A percentile compares a stretch with the other conserved stretches of the same genome.
Evolutionary conservation across 2,113 vertebrate genomes (phyloP).

Genomic region (Ramphastos sulfuratus): DNA sequence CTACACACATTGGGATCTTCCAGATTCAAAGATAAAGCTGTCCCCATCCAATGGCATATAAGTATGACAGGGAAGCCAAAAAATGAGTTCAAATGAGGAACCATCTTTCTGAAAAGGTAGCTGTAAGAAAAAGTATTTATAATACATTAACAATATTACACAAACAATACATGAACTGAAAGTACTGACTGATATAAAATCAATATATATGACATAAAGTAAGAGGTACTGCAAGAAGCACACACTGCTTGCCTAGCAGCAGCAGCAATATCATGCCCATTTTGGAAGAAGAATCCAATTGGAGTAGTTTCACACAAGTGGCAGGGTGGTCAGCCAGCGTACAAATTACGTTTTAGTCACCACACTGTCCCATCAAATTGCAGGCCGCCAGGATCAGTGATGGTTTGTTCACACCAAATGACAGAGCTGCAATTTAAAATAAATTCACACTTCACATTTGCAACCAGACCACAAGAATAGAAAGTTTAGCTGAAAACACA

Average conservation of each 20-base stretch:
- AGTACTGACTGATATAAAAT: background rate
- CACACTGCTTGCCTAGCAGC: background rate
- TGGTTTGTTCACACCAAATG: background rate
- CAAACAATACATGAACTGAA: background rate
- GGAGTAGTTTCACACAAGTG: background rate
- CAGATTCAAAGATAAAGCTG: conserved; percentile 84
- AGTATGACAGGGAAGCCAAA: conserved; percentile 72
- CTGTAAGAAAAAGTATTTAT: conserved; percentile 40
- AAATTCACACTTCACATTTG: background rate
- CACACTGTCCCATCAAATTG: background rate
- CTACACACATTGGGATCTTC: conserved; percentile 99
- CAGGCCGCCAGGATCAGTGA: background rate
- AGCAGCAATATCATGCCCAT: background rate
- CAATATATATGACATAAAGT: background rate
- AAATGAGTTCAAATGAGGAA: conserved; percentile 54
- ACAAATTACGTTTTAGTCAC: background rate
- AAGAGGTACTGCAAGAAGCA: background rate
- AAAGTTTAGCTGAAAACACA: background rate
- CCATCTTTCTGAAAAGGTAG: conserved; percentile 79
- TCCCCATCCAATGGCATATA: conserved; percentile 75
- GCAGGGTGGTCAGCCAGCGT: rapidly evolving
- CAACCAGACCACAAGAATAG: background rate
- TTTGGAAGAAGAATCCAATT: background rate
- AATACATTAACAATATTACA: background rate
- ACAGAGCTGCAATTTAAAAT: background rate